Percentiles rank a stretch among this genome's conserved stretches.
Conservation (phyloP, 2,888 invertebrate genomes). For the Dasypogon diadema region DNA sequence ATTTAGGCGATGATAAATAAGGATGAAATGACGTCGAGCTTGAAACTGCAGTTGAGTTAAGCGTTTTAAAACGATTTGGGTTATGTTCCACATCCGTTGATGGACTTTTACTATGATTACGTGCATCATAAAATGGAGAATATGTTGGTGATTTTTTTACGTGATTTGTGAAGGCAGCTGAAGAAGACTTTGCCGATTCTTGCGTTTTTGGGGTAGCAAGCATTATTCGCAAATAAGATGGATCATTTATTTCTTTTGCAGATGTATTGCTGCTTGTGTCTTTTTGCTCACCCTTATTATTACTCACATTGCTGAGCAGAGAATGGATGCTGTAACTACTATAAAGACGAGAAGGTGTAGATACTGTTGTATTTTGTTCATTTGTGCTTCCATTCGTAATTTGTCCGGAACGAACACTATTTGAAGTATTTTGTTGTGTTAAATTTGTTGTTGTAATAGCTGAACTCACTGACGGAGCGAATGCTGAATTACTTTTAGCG, state of each 20-base stretch:
- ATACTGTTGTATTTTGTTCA: conserved; percentile 50
- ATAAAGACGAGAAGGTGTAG: conserved; percentile 68
- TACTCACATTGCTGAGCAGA: conserved; percentile 73
- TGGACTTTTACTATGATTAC: conserved; percentile 50
- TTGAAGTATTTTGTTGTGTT: conserved; percentile 49
- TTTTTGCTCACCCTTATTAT: conserved; percentile 59
- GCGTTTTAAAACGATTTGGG: conserved; percentile 53
- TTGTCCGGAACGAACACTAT: conserved; percentile 18
- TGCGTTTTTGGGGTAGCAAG: conserved; percentile 69
- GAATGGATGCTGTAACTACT: conserved; percentile 90
- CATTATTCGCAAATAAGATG: conserved; percentile 63
- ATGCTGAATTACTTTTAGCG: conserved; percentile 65
- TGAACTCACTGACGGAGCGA: conserved; percentile 60
- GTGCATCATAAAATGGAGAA: conserved; percentile 46
- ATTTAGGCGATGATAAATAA: conserved; percentile 60
- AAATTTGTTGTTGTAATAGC: conserved; percentile 57
- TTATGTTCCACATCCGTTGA: conserved; percentile 50
- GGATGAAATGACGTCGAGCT: conserved; percentile 57
- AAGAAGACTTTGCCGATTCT: conserved; percentile 58
- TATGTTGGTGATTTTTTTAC: conserved; percentile 53
- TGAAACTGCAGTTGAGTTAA: conserved; percentile 44
- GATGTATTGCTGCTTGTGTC: conserved; percentile 64
- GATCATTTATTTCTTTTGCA: conserved; percentile 66
- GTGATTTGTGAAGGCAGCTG: conserved; percentile 46
- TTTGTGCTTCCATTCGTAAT: conserved; percentile 30